These are phyloP conservation scores for Melanerpes aurifrons DNA, from an alignment of 2,113 vertebrate species.

Conservation along the genomic window DNA sequence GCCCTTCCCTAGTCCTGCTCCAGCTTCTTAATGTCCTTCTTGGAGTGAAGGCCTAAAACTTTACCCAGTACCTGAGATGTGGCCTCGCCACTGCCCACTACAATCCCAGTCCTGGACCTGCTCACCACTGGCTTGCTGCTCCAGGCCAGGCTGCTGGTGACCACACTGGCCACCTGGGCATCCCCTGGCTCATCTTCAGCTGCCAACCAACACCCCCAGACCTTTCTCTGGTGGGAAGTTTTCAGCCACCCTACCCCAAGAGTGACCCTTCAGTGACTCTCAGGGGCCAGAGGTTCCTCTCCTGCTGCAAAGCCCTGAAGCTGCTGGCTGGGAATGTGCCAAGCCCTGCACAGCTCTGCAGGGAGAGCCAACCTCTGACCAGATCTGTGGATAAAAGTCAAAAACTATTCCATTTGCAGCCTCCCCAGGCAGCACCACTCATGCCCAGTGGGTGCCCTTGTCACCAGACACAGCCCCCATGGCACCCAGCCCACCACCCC, in stretches of 20 bases:
- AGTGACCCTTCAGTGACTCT: rapidly evolving
- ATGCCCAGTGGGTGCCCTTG: rapidly evolving
- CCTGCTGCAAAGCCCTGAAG: rapidly evolving
- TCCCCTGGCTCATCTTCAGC: no score
- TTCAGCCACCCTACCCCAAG: neutral
- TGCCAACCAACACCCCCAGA: no score
- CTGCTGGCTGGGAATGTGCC: neutral
- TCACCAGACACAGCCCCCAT: neutral
- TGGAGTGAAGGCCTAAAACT: no score
- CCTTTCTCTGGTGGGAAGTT: no score
- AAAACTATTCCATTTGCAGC: neutral
- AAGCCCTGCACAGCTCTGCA: neutral
- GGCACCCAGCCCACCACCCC: rapidly evolving
- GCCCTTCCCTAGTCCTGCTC: no score
- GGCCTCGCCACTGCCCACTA: no score
- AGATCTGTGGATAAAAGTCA: neutral
- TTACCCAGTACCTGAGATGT: no score
- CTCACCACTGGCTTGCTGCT: no score
- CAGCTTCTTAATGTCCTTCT: no score
- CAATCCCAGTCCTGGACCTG: no score
- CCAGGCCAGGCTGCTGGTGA: no score
- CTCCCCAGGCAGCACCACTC: neutral
- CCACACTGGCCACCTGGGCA: no score
- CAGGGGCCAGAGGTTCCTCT: neutral
- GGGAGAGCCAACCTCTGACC: neutral